Base-by-base conservation (phyloP, 1,140 invertebrate species). In the Drosophila pectinifera region DNA sequence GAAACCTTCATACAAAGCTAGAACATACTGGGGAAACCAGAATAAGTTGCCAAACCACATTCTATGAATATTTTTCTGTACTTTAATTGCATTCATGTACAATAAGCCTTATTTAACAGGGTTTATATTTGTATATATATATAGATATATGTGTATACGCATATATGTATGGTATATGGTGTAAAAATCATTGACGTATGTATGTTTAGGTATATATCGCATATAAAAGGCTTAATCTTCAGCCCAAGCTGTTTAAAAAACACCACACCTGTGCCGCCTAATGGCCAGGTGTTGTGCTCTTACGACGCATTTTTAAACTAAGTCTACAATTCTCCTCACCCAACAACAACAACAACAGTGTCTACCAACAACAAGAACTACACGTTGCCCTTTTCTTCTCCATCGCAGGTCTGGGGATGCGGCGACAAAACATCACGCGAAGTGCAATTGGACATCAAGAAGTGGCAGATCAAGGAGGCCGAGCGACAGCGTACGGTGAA, bases 381-480 rank as follows among this genome's bases (percentile, higher is more conserved):
- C 75, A 82, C 49, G 10, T 18, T 54, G 75, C 54, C 34, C 16
- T 41, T 36, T 13, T n/a, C 1, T 28, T 49, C 36, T 49, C 10
- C 14, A 36, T 24, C n/a, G 61, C 75, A 97, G 94, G 97, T 97
- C 10, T 97, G 96, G 96, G 96, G 96, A 18, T 97, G 96, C 89
- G 96, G 96, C n/a, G 95, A 96, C 88, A 93, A 93, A 90, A 91
- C 92, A 91, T 95, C 93, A 92, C 94, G 96, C 42, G 96, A 98
- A 91, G 94, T 94, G 28, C 97, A 98, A 92, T 91, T 96, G 61
- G 96, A 98, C 74, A 95, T 98, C 63, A 98, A 98, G 92, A 96
- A 97, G 78, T 98, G 97, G 97, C 96, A 98, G 91, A 95, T 96
- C 1, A 96, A 96, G 85, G 96, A 98, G 92, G 96, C 95, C 1